Conservation (phyloP, 2,797 vertebrate species). For the Pangasius macronema region DNA sequence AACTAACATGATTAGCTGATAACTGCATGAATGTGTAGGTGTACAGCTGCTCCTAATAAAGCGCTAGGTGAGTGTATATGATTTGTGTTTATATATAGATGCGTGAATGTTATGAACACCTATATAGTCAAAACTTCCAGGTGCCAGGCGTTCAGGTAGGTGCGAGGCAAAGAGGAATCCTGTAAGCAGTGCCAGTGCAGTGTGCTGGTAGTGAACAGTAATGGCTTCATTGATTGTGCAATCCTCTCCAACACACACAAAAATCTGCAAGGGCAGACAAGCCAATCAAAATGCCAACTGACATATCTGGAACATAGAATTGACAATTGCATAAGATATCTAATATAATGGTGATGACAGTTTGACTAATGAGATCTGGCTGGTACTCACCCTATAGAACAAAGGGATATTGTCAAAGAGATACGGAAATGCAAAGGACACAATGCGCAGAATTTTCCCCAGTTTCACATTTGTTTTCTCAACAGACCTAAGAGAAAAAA, state of each 20-base stretch:
- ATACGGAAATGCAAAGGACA: slow-evolving; percentile 88
- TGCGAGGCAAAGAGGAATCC: slow-evolving; percentile 86
- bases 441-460: slow-evolving; percentile 78
- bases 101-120: slow-evolving; percentile 67
- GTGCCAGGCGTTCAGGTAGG: slow-evolving; percentile 88
- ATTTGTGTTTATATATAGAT: neutral
- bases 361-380: neutral
- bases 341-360: neutral
- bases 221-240: slow-evolving; percentile 73
- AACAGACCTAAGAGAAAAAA: slow-evolving; percentile 74
- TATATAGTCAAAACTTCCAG: slow-evolving; percentile 88
- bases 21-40: neutral
- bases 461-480: slow-evolving; percentile 73
- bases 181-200: slow-evolving; percentile 82
- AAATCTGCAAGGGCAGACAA: slow-evolving; percentile 73
- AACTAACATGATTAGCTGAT: neutral
- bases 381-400: slow-evolving; percentile 84
- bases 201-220: slow-evolving; percentile 81
- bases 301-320: neutral
- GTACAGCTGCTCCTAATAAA: neutral
- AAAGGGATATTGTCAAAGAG: slow-evolving; percentile 90
- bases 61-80: neutral
- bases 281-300: neutral
- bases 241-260: slow-evolving; percentile 71
- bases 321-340: neutral